Evolutionary conservation across 2,113 vertebrate species (phyloP), one percentile per base, ranked within the genome.

Genomic region (Callipepla californica): DNA sequence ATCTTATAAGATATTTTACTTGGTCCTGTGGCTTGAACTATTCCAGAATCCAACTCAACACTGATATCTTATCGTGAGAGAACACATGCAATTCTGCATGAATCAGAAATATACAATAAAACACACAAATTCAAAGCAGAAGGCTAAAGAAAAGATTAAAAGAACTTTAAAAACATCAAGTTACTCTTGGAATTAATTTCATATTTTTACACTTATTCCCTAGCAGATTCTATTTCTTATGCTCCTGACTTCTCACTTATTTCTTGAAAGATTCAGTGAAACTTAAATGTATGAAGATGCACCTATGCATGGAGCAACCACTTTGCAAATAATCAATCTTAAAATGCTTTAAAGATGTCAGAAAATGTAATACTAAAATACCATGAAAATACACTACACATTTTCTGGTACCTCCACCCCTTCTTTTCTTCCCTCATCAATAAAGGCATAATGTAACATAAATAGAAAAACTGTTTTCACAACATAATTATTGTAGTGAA

Each of bases 371-470:
- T 32, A 58, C 10, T 63, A 67, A 72, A 83, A 4, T 9, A 59
- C 21, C 21, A 72, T 5, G 9, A 93, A 81, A 78, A 68, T 7
- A 78, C 0, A 2, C 9, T 15, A 2, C 1, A 45, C 28, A 15
- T 62, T 69, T 95, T 80, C 53, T 76, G 44, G 36, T 66, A 65
- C 13, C 34, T 91, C 40, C 20, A 79, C 6, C 19, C 13, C 4
- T 69, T 90, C 77, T 34, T 55, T 47, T 22, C 28, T 78, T 61
- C 17, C 7, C 16, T 8, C 30, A 62, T 4, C 9, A 68, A 34
- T 6, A 89, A 88, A 69, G 19, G 53, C 13, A 36, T 23, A 81
- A 85, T 80, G 36, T 70, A 74, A 86, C 34, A 92, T 38, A 91
- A 87, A 89, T 9, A 9, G 32, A 23, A 91, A 40, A 38, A 80